Base-by-base conservation (phyloP, 2,113 vertebrate genomes). In the Ploceus nigricollis region DNA sequence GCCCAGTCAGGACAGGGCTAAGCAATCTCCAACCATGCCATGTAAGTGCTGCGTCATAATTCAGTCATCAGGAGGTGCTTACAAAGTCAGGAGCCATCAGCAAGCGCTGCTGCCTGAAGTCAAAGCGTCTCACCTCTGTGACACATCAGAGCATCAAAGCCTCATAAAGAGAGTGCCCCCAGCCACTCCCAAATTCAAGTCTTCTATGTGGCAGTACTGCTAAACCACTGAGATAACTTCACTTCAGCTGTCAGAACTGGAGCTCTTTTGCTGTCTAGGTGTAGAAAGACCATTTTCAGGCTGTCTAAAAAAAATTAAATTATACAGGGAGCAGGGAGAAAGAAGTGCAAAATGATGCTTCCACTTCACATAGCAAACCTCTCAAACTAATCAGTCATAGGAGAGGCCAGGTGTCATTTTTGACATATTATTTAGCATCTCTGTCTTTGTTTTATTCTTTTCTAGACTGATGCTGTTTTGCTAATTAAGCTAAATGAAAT, bases 361-460 rank as follows among this genome's bases (percentile, higher is more conserved):
- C 92, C 76, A 61, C 48, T 50, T 97, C 96, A 97, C 95, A 95
- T 42, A 96, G 94, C 94, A 95, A 97, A 97, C 69, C 94, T 97
- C 93, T 97, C 92, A 97, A 97, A 95, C 91, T 97, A 97, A 98
- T 97, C 93, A 97, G 97, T 97, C 97, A 96, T 96, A 90, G 73
- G 94, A 96, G 97, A 98, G 85, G 58, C 78, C 61, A 93, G 97
- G 96, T 98, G 97, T 98, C 97, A 97, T 95, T 97, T 97, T 90
- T 98, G 97, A 98, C 97, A 94, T 96, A 96, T 97, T 97, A 98
- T 98, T 98, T 98, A 97, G 88, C 90, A 60, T 89, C 90, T 91
- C 25, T 50, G 75, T 97, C 57, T 33, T 96, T 88, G 94, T 83
- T 97, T 96, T 89, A 54, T 92, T 96, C 47, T 93, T 96, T 96